phyloP scores from a whole-genome alignment of 2,113 vertebrate genomes.

The Gymnogyps californianus region DNA sequence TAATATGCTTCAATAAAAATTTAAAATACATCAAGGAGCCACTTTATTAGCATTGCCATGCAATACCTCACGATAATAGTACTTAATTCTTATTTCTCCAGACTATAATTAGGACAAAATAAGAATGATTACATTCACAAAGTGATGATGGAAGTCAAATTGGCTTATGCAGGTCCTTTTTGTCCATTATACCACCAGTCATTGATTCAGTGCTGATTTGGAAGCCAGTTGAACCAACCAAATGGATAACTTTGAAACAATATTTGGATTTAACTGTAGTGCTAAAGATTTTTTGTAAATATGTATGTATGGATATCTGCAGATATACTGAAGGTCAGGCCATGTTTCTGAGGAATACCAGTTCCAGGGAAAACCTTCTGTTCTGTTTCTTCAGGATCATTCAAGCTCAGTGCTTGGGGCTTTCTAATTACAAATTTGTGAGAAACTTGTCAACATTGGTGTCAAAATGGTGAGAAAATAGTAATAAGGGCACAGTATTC shows the following conservation, averaged over 20 bases:
- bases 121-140: neutral
- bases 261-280: neutral
- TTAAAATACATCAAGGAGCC: neutral
- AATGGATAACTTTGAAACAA: neutral
- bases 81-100: neutral
- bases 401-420: neutral
- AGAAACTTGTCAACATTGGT: neutral
- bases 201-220: neutral
- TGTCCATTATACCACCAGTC: neutral
- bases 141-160: neutral
- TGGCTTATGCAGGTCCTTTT: neutral
- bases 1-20: neutral
- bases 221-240: neutral
- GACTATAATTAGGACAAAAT: neutral
- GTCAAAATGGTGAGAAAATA: neutral
- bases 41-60: neutral
- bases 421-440: neutral
- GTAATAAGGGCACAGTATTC: neutral
- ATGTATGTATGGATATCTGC: neutral
- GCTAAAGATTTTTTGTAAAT: neutral
- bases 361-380: neutral
- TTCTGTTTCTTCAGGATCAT: neutral
- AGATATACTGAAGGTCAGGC: neutral
- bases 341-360: neutral
- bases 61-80: neutral